Evolutionary conservation across 1,140 invertebrate genomes (phyloP).

Genomic region (Drosophila kepulauana): DNA sequence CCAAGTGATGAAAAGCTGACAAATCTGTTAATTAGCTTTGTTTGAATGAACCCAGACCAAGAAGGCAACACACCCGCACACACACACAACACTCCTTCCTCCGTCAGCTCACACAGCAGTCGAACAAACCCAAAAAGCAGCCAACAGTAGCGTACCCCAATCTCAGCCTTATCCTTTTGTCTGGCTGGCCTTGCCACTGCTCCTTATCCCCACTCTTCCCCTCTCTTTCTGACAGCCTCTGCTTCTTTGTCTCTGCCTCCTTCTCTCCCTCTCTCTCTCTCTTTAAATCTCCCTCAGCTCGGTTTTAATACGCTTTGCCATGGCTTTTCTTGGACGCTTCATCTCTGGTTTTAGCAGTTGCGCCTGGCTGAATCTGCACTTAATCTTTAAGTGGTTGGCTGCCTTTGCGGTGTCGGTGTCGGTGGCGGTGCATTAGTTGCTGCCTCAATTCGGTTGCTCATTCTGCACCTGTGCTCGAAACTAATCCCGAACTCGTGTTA

Average conservation of each 20-base stretch:
- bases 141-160: conserved; percentile 12
- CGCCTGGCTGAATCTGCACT: conserved; percentile 78
- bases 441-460: conserved; percentile 23
- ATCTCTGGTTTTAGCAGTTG: conserved; percentile 45
- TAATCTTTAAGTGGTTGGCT: conserved; percentile 82
- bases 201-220: neutral
- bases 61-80: conserved; percentile 16
- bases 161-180: conserved; percentile 61
- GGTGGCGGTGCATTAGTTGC: conserved; percentile 59
- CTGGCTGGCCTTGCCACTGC: conserved; percentile 25
- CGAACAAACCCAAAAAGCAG: neutral
- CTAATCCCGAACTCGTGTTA: conserved; percentile 78
- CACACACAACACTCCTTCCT: neutral
- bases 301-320: conserved; percentile 25
- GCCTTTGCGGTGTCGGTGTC: conserved; percentile 59
- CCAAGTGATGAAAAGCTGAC: conserved; percentile 81
- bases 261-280: neutral
- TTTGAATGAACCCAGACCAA: conserved; percentile 66
- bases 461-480: conserved; percentile 55
- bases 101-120: neutral
- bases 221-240: neutral
- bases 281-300: neutral
- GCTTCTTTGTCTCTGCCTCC: neutral
- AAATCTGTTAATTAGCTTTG: conserved; percentile 84
- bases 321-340: conserved; percentile 12